A percentile compares a stretch with the other conserved stretches of the same genome.
These are phyloP conservation scores for Potamilus streckersoni DNA, from an alignment of 1,140 invertebrate genomes.

Conservation along the genomic window DNA sequence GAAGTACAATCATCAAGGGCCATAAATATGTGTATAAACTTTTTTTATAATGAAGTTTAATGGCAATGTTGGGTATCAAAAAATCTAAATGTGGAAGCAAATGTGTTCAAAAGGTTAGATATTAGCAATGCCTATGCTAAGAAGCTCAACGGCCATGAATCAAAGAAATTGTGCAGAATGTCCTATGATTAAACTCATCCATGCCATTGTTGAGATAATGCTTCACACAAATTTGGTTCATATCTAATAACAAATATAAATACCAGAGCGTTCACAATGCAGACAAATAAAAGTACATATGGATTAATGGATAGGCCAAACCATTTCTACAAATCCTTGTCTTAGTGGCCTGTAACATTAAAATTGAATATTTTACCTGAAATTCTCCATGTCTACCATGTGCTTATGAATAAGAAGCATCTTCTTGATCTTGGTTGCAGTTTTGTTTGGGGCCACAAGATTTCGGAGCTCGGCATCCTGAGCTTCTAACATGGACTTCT, in stretches of 20 bases:
- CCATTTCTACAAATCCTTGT: not conserved
- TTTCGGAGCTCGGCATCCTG: slow-evolving; percentile 55
- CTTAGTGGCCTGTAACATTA: not conserved
- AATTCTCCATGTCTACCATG: slow-evolving; percentile 60
- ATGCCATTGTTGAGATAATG: not conserved
- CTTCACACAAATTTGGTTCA: not conserved
- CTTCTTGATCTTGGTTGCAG: slow-evolving; percentile 51
- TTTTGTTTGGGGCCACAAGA: slow-evolving; percentile 46
- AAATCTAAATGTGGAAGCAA: too few species aligned
- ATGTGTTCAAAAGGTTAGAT: too few species aligned
- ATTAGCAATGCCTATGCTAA: too few species aligned
- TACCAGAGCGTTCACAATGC: not conserved
- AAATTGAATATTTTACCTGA: slow-evolving; percentile 44
- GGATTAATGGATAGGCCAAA: not conserved
- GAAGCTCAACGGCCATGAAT: too few species aligned
- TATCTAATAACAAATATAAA: not conserved
- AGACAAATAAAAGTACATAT: not conserved
- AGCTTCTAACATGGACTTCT: slow-evolving; percentile 46
- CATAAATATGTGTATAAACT: too few species aligned
- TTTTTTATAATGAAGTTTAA: too few species aligned
- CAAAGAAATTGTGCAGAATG: too few species aligned
- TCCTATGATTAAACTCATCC: too few species aligned
- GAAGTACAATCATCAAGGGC: too few species aligned
- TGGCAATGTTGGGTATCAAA: too few species aligned
- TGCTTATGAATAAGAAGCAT: slow-evolving; percentile 58